Evolutionary conservation across 2,113 vertebrate genomes (phyloP).

Genomic region (Ophiodon elongatus): DNA sequence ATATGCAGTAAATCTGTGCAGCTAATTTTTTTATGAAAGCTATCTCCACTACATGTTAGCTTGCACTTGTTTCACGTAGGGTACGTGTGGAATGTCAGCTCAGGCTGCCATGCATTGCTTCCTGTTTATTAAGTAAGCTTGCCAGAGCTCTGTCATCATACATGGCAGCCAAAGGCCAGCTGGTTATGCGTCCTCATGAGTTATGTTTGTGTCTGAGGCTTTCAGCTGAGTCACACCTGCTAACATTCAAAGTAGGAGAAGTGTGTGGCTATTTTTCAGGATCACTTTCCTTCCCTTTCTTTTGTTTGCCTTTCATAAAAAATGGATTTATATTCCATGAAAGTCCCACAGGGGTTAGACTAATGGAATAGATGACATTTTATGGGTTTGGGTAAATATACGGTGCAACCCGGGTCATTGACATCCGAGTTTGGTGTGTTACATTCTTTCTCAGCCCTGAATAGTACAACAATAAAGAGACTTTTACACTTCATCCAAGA

Average conservation of each 20-base stretch:
- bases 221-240: neutral
- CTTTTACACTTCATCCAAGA: neutral
- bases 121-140: neutral
- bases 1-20: too few relatives aligned
- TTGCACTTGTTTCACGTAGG: too few relatives aligned
- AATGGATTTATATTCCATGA: neutral
- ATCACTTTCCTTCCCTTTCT: neutral
- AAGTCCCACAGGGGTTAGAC: neutral
- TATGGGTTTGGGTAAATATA: constrained; percentile 1
- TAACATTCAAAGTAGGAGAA: neutral
- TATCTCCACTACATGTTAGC: too few relatives aligned
- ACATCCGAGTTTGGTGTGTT: neutral
- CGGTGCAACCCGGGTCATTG: neutral
- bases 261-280: neutral
- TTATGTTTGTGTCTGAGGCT: neutral
- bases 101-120: neutral
- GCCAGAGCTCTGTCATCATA: neutral
- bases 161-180: neutral
- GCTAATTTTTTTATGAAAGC: too few relatives aligned
- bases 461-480: neutral
- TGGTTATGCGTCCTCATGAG: neutral
- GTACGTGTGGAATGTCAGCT: neutral
- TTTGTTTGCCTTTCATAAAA: neutral
- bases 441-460: neutral
- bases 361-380: constrained; percentile 20